phyloP scores from a whole-genome alignment of 2,797 vertebrate genomes.

The Lemur catta region DNA sequence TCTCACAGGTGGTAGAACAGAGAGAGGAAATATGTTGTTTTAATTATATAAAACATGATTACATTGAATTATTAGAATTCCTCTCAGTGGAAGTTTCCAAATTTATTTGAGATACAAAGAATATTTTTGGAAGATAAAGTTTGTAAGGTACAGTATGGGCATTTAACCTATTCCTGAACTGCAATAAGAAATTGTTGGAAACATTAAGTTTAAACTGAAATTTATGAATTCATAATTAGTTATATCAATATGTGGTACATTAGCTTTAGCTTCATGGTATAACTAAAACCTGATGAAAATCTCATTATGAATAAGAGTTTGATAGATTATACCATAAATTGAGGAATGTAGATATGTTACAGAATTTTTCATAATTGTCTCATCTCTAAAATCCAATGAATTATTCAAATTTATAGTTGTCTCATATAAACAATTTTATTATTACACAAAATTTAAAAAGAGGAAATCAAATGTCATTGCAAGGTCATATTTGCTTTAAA shows the following conservation, averaged over 20 bases:
- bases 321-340: neutral
- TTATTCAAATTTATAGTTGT: neutral
- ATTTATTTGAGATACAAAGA: neutral
- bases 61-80: neutral
- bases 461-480: neutral
- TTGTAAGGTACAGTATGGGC: neutral
- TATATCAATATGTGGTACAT: neutral
- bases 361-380: neutral
- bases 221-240: neutral
- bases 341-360: neutral
- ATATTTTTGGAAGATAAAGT: neutral
- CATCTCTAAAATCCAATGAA: conserved; percentile 12
- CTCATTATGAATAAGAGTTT: neutral
- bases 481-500: neutral
- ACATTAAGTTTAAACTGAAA: neutral
- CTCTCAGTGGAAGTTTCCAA: neutral
- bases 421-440: neutral
- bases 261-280: neutral
- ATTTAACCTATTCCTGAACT: neutral
- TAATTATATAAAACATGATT: neutral
- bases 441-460: neutral
- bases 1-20: neutral
- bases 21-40: neutral
- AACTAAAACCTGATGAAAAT: neutral
- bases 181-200: neutral